phyloP scores from a whole-genome alignment of 2,888 invertebrate species.

The Lissonota sp. region DNA sequence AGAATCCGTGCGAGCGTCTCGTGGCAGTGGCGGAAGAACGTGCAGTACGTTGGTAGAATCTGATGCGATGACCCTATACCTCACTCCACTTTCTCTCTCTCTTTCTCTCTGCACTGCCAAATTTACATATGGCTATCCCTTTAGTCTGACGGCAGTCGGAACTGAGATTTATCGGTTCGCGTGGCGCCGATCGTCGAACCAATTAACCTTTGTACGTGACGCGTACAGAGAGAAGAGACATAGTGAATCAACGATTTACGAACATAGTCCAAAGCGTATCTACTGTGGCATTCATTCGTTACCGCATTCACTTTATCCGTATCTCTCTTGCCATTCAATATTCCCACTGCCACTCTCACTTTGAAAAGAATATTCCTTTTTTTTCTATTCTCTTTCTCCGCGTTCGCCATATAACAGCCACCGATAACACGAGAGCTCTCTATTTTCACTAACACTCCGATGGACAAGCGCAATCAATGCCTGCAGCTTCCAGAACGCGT shows the following conservation, averaged over 20 bases:
- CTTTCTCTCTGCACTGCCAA: constrained; percentile 36
- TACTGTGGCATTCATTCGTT: constrained; percentile 59
- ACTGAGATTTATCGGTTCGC: constrained; percentile 69
- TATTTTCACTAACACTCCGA: constrained; percentile 27
- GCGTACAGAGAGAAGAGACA: constrained; percentile 61
- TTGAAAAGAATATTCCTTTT: constrained; percentile 29
- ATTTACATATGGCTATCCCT: constrained; percentile 69
- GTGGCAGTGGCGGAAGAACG: constrained; percentile 68
- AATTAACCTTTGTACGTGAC: constrained; percentile 69
- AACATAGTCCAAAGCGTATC: constrained; percentile 61
- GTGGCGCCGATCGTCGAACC: constrained; percentile 70
- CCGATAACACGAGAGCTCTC: constrained; percentile 32
- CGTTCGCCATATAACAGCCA: constrained; percentile 22
- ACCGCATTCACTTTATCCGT: constrained; percentile 18
- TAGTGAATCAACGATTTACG: constrained; percentile 67
- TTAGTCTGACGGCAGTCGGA: constrained; percentile 65
- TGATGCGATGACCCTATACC: constrained; percentile 65
- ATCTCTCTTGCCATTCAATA: constrained; percentile 46
- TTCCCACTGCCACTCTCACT: constrained; percentile 43
- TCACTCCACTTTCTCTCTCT: constrained; percentile 30
- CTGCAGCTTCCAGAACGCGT: constrained; percentile 8
- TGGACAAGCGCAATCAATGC: constrained; percentile 22
- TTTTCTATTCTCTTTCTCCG: constrained; percentile 9
- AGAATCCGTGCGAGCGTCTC: constrained; percentile 50
- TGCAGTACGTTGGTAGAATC: constrained; percentile 65